phyloP scores from a whole-genome alignment of 2,113 vertebrate genomes.

The Corvus cornix region DNA sequence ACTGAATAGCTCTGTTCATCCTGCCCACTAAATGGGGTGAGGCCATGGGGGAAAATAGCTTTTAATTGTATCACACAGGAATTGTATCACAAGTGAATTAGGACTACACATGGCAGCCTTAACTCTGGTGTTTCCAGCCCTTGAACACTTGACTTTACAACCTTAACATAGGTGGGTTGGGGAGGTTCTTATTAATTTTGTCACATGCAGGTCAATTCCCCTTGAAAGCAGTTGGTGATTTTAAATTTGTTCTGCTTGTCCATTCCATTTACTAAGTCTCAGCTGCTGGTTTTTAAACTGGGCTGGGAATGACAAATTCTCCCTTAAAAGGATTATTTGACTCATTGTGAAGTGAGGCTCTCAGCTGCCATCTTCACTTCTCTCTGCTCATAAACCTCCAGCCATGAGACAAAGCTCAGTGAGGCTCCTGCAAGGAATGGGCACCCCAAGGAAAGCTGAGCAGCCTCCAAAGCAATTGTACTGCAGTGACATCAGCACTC shows the following conservation, averaged over 20 bases:
- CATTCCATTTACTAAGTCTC: background rate
- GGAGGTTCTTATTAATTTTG: background rate
- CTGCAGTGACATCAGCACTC: slow-evolving; percentile 10
- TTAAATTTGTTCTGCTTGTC: background rate
- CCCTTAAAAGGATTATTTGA: background rate
- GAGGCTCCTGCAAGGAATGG: background rate
- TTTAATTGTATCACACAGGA: slow-evolving; percentile 4
- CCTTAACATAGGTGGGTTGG: background rate
- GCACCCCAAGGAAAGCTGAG: slow-evolving; percentile 2
- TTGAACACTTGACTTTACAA: background rate
- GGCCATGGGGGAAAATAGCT: background rate
- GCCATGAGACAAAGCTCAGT: background rate
- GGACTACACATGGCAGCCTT: background rate
- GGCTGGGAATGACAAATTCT: background rate
- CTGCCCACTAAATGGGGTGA: background rate
- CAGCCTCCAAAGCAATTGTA: background rate
- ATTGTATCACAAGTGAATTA: background rate
- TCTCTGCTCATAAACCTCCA: background rate
- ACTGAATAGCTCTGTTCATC: slow-evolving; percentile 48
- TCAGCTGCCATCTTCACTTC: background rate
- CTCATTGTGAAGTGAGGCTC: background rate
- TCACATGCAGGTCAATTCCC: background rate
- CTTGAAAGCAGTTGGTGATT: background rate
- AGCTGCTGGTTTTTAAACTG: background rate
- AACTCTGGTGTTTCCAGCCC: background rate